These are phyloP conservation scores for Fundulus diaphanus DNA, from an alignment of 2,797 vertebrate genomes.

Conservation along the genomic window DNA sequence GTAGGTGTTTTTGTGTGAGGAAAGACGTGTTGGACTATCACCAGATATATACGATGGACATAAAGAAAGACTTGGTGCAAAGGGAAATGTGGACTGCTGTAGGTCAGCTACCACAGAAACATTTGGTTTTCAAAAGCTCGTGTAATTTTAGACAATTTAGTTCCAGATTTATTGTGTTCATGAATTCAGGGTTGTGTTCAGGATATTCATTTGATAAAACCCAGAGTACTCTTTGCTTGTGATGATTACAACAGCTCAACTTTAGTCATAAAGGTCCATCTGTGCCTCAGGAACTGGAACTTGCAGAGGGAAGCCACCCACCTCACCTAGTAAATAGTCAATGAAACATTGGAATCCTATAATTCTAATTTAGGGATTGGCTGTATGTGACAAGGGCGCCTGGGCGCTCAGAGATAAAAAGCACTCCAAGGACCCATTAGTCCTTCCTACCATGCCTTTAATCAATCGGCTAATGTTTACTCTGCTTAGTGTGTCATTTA, in stretches of 20 bases:
- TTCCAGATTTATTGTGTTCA: slow-evolving; percentile 8
- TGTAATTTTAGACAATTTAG: slow-evolving; percentile 3
- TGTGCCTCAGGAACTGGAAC: slow-evolving; percentile 62
- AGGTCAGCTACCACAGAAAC: not conserved
- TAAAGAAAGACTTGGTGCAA: slow-evolving; percentile 35
- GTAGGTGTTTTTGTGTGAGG: slow-evolving; percentile 51
- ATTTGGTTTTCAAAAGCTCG: not conserved
- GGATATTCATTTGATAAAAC: slow-evolving; percentile 22
- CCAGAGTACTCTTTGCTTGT: slow-evolving; percentile 12
- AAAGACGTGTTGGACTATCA: slow-evolving; percentile 43
- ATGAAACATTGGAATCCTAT: slow-evolving; percentile 77
- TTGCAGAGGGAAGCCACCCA: slow-evolving; percentile 67
- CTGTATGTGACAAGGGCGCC: slow-evolving; percentile 76
- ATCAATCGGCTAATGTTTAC: slow-evolving; percentile 83
- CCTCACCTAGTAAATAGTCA: slow-evolving; percentile 76
- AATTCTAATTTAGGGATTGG: slow-evolving; percentile 81
- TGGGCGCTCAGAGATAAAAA: slow-evolving; percentile 74
- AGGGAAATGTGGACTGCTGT: slow-evolving; percentile 30
- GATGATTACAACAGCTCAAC: slow-evolving; percentile 38
- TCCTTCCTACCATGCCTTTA: slow-evolving; percentile 75
- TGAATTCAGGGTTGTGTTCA: slow-evolving; percentile 16
- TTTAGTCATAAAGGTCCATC: slow-evolving; percentile 57
- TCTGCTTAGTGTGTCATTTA: slow-evolving; percentile 79
- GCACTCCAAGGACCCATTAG: slow-evolving; percentile 79
- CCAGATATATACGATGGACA: slow-evolving; percentile 24